A percentile compares a stretch with the other conserved stretches of the same genome.
Evolutionary conservation across 2,888 invertebrate genomes (phyloP).

Genomic region (Ischnus inquisitorius): DNA sequence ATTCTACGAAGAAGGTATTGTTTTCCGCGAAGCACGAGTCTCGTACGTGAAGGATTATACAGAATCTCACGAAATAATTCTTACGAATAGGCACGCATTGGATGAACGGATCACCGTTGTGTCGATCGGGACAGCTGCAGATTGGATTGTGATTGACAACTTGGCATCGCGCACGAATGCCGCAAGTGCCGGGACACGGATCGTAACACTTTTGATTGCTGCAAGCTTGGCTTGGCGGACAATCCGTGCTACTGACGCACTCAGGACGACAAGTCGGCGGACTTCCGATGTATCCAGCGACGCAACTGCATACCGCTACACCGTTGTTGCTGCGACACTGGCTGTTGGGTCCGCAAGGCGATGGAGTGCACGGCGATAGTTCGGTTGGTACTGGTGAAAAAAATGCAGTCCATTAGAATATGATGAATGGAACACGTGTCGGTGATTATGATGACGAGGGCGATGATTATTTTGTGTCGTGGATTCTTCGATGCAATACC

Average conservation of each 20-base stretch:
- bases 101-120: slow-evolving; percentile 84
- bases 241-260: slow-evolving; percentile 86
- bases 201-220: slow-evolving; percentile 85
- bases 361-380: slow-evolving; percentile 83
- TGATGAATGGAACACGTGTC: too few species aligned
- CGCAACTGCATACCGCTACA: slow-evolving; percentile 86
- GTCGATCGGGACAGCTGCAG: slow-evolving; percentile 85
- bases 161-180: slow-evolving; percentile 85
- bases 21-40: too few species aligned
- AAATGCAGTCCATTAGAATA: slow-evolving; percentile 8
- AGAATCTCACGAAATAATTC: slow-evolving; percentile 10
- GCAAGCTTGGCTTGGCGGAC: slow-evolving; percentile 84
- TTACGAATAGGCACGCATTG: slow-evolving; percentile 79
- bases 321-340: slow-evolving; percentile 86
- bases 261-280: slow-evolving; percentile 85
- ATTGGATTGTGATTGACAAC: slow-evolving; percentile 86
- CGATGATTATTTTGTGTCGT: not conserved
- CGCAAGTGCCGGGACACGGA: slow-evolving; percentile 86
- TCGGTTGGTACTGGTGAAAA: slow-evolving; percentile 23
- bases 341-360: slow-evolving; percentile 86
- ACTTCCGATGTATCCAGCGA: slow-evolving; percentile 83
- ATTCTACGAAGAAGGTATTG: not conserved
- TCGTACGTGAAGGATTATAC: not conserved
- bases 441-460: too few species aligned
- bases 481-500: slow-evolving; percentile 83